These are phyloP conservation scores for Aurelia aurita complex sp. Pacific DNA, from an alignment of 30 jellyfish, hydroid and myxozoan species.

Conservation along the genomic window DNA sequence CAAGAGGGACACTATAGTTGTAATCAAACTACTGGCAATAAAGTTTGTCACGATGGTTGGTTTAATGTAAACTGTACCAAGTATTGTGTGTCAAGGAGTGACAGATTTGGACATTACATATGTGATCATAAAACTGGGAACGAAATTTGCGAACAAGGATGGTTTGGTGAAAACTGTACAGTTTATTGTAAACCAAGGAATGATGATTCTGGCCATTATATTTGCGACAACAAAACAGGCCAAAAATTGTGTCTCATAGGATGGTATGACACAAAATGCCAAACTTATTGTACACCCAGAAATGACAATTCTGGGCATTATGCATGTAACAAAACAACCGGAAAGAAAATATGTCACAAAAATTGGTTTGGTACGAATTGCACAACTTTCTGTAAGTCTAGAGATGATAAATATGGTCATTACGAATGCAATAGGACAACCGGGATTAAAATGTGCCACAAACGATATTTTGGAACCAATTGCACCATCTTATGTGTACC, in stretches of 20 bases:
- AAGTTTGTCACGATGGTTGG: slow-evolving; percentile 56
- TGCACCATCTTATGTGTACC: slow-evolving; percentile 12
- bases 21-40: slow-evolving; percentile 27
- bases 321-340: slow-evolving; percentile 26
- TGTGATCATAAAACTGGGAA: slow-evolving; percentile 24
- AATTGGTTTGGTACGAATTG: slow-evolving; percentile 31
- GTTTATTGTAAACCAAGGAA: slow-evolving; percentile 20
- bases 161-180: slow-evolving; percentile 42
- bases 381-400: slow-evolving; percentile 8
- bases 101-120: slow-evolving; percentile 14
- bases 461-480: neutral
- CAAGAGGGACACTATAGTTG: slow-evolving; percentile 13
- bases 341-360: slow-evolving; percentile 17
- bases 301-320: slow-evolving; percentile 47
- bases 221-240: slow-evolving; percentile 47
- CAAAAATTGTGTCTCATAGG: slow-evolving; percentile 22
- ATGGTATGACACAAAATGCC: slow-evolving; percentile 63
- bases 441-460: slow-evolving; percentile 9
- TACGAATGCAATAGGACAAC: neutral
- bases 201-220: slow-evolving; percentile 54
- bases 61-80: slow-evolving; percentile 41
- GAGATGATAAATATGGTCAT: slow-evolving; percentile 10
- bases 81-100: slow-evolving; percentile 41
- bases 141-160: slow-evolving; percentile 12
- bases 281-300: slow-evolving; percentile 29